Evolutionary conservation across 2,797 vertebrate genomes (phyloP), one percentile per base, ranked within the genome.

Genomic region (Lemur catta): DNA sequence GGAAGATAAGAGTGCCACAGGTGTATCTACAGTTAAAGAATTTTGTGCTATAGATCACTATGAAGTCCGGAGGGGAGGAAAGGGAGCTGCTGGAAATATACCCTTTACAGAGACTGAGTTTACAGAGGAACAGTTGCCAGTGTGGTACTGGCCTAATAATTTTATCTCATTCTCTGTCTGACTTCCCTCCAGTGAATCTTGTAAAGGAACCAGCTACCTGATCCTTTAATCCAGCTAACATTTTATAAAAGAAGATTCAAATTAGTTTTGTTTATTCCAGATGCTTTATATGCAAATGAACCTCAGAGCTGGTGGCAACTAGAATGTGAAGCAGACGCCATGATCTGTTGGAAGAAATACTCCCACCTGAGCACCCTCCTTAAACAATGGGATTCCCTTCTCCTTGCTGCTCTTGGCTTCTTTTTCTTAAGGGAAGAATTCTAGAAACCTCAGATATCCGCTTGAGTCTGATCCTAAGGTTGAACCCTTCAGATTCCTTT

Each of bases 261-360:
- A 99, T 99, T 98, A 98, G 98, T 98, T 98, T 98, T 98, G 97
- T 97, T 98, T 98, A 98, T 98, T 98, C 97, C 98, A 99, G 98
- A 98, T 99, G 98, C 98, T 98, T 98, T 98, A 98, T 98, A 97
- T 98, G 98, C 98, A 98, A 96, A 98, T 98, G 97, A 98, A 98
- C 96, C 97, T 98, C 82, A 94, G 94, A 97, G 97, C 6, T 93
- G 97, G 97, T 89, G 89, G 97, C 96, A 98, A 94, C 93, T 98
- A 96, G 98, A 98, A 98, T 96, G 94, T 89, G 98, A 98, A 98
- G 95, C 95, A 95, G 92, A 96, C 92, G 95, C 96, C 97, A 74
- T 94, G 97, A 96, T 98, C 79, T 95, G 96, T 89, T 94, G 96
- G 95, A 98, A 97, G 93, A 97, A 94, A 94, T 67, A 17, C 50